phyloP scores from a whole-genome alignment of 92 coral and sea anemone genomes.

The Anthopleura xanthogrammica region DNA sequence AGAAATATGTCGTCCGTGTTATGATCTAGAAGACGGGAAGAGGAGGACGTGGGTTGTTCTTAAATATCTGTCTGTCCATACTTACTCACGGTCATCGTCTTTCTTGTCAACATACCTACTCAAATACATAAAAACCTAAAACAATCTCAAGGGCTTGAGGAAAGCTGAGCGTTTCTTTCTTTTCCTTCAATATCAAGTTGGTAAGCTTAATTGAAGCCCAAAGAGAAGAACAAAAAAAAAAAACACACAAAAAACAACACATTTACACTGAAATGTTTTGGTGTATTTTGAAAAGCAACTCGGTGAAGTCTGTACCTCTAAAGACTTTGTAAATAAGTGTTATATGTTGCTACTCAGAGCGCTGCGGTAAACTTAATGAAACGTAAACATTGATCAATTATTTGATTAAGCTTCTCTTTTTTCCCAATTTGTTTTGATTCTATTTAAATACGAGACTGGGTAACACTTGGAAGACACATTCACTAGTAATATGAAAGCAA shows the following conservation, averaged over 20 bases:
- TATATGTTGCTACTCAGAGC: neutral
- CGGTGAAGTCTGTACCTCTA: neutral
- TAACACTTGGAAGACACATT: neutral
- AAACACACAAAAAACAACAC: neutral
- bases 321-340: neutral
- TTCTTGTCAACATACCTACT: conserved; percentile 16
- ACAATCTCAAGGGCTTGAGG: neutral
- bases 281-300: neutral
- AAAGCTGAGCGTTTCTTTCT: neutral
- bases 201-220: neutral
- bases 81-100: neutral
- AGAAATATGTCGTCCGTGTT: conserved; percentile 28
- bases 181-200: neutral
- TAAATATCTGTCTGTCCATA: conserved; percentile 22
- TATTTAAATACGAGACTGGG: neutral
- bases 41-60: neutral
- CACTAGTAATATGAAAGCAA: neutral
- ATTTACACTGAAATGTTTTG: neutral
- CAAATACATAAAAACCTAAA: neutral
- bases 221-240: neutral
- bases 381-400: neutral
- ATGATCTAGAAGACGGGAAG: neutral
- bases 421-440: neutral
- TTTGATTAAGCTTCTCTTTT: neutral
- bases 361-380: neutral